These are phyloP conservation scores for Leptonema lineaticorne DNA, from an alignment of 1,140 invertebrate species.

Conservation along the genomic window DNA sequence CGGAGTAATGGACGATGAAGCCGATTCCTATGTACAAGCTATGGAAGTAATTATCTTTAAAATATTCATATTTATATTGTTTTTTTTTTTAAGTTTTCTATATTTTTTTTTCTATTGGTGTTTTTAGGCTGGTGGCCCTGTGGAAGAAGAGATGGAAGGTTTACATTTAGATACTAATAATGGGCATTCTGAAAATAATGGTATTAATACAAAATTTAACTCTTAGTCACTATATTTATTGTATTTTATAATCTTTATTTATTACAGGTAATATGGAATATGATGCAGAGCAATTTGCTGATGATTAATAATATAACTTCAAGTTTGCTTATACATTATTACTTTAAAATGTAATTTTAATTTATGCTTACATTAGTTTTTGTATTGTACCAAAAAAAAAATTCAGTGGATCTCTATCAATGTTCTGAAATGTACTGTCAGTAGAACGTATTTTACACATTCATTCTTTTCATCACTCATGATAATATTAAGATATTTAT, in stretches of 20 bases:
- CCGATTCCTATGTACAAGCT: slow-evolving; percentile 10
- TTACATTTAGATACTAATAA: slow-evolving; percentile 32
- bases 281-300: slow-evolving; percentile 38
- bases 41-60: slow-evolving; percentile 25
- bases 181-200: slow-evolving; percentile 22
- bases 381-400: no score
- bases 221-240: neutral
- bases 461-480: neutral
- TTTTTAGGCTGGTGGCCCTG: slow-evolving; percentile 32
- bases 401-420: no score
- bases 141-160: slow-evolving; percentile 33
- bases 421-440: no score
- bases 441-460: no score
- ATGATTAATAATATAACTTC: slow-evolving; percentile 22
- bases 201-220: neutral
- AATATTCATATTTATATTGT: neutral
- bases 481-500: neutral
- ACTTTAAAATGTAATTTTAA: no score
- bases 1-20: slow-evolving; percentile 36
- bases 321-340: no score
- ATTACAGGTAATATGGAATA: slow-evolving; percentile 26
- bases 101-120: neutral
- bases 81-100: neutral
- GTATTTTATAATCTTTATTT: slow-evolving; percentile 22
- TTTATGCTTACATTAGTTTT: no score